phyloP scores from a whole-genome alignment of 2,113 vertebrate species.

The Cottus gobio region DNA sequence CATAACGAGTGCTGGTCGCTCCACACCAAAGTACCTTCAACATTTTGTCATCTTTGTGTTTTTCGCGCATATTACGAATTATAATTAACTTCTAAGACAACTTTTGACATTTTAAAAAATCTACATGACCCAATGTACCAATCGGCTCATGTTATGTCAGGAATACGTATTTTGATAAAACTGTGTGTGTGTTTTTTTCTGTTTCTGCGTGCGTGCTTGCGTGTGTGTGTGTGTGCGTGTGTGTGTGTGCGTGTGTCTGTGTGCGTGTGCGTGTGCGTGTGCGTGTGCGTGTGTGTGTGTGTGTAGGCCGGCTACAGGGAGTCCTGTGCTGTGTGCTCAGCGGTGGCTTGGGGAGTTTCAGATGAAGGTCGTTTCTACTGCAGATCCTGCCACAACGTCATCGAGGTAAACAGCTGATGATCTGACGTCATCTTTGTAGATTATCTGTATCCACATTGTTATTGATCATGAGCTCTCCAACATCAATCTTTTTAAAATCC shows the following conservation, averaged over 20 bases:
- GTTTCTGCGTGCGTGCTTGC: too few relatives aligned
- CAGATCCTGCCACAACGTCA: conserved; percentile 91
- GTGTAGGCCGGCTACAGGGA: conserved; percentile 85
- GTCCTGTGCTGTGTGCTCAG: conserved; percentile 87
- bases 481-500: background rate
- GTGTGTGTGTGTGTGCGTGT: background rate
- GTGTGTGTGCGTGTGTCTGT: background rate
- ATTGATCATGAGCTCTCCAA: too few relatives aligned
- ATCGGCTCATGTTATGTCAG: background rate
- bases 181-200: too few relatives aligned
- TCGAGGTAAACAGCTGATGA: conserved; percentile 84
- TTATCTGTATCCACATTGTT: too few relatives aligned
- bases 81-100: fast-evolving
- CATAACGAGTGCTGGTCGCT: too few relatives aligned
- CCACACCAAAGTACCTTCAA: background rate
- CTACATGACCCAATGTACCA: fast-evolving
- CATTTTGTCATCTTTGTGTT: background rate
- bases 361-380: conserved; percentile 93
- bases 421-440: too few relatives aligned
- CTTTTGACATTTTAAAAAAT: background rate
- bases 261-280: background rate
- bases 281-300: background rate
- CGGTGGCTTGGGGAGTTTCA: conserved; percentile 90
- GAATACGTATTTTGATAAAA: background rate
- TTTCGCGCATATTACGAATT: fast-evolving